These are phyloP conservation scores for Staurois parvus DNA, from an alignment of 2,797 vertebrate species.

Conservation along the genomic window DNA sequence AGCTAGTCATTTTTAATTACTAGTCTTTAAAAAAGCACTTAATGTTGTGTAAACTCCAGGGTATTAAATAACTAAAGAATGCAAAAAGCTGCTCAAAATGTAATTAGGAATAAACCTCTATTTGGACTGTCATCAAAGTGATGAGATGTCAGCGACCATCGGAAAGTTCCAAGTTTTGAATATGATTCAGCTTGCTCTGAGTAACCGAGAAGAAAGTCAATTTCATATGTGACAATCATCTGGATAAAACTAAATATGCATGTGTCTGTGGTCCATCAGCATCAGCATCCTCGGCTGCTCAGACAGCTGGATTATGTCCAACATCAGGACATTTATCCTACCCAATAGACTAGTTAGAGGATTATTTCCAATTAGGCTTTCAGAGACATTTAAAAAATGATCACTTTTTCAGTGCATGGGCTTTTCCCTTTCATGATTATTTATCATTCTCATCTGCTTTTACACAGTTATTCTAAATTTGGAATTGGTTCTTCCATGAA, in stretches of 20 bases:
- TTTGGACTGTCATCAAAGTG: slow-evolving; percentile 18
- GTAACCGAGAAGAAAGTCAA: slow-evolving; percentile 23
- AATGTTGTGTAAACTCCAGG: neutral
- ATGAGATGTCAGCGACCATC: slow-evolving; percentile 22
- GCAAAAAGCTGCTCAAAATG: neutral
- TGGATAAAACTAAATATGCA: slow-evolving; percentile 27
- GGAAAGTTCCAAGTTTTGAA: slow-evolving; percentile 11
- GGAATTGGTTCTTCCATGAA: slow-evolving; percentile 7
- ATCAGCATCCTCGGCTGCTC: neutral
- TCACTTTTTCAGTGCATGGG: neutral
- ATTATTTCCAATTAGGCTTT: slow-evolving; percentile 22
- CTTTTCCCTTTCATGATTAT: neutral
- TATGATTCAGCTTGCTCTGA: neutral
- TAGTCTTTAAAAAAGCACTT: neutral
- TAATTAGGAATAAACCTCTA: slow-evolving; percentile 34
- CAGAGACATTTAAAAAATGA: slow-evolving; percentile 33
- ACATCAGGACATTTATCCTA: neutral
- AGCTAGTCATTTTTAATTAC: neutral
- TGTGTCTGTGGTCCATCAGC: slow-evolving; percentile 1
- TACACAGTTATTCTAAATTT: neutral
- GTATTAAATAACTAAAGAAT: neutral
- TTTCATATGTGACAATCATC: slow-evolving; percentile 48
- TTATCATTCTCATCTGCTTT: neutral
- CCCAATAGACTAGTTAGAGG: slow-evolving; percentile 9
- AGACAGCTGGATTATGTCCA: slow-evolving; percentile 6